Percentiles rank a stretch among this genome's conserved stretches.
Evolutionary conservation across 2,113 vertebrate genomes (phyloP).

Genomic region (Malurus melanocephalus): DNA sequence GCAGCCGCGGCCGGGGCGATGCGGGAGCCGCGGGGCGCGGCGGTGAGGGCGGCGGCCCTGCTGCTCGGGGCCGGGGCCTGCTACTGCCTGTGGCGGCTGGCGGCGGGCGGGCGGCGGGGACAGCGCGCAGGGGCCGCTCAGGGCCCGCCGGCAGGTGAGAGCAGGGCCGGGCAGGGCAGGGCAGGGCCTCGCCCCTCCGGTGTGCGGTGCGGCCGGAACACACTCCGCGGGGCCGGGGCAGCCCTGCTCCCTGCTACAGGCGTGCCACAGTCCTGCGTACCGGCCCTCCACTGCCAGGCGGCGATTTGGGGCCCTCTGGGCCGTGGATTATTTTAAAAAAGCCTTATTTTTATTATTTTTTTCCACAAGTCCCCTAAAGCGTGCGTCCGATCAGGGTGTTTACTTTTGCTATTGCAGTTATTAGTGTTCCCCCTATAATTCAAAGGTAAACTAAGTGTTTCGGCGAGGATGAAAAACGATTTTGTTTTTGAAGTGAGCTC

Average conservation of each 20-base stretch:
- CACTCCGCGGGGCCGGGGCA: neutral
- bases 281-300: rapidly evolving
- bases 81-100: neutral
- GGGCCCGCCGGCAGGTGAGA: neutral
- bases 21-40: neutral
- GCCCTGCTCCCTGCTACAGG: rapidly evolving
- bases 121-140: too few species aligned
- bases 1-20: neutral
- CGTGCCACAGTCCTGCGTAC: rapidly evolving
- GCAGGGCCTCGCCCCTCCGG: too few species aligned
- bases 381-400: rapidly evolving
- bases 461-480: neutral
- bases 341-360: neutral
- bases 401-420: neutral
- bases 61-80: neutral
- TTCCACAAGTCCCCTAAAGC: neutral
- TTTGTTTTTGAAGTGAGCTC: neutral
- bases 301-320: rapidly evolving
- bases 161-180: too few species aligned
- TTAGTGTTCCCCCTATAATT: neutral
- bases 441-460: neutral
- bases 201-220: too few species aligned
- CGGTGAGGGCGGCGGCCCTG: neutral
- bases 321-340: neutral
- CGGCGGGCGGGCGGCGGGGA: too few species aligned